A percentile compares a stretch with the other conserved stretches of the same genome.
These are phyloP conservation scores for Lithophane leautieri DNA, from an alignment of 2,888 invertebrate species.

Conservation along the genomic window DNA sequence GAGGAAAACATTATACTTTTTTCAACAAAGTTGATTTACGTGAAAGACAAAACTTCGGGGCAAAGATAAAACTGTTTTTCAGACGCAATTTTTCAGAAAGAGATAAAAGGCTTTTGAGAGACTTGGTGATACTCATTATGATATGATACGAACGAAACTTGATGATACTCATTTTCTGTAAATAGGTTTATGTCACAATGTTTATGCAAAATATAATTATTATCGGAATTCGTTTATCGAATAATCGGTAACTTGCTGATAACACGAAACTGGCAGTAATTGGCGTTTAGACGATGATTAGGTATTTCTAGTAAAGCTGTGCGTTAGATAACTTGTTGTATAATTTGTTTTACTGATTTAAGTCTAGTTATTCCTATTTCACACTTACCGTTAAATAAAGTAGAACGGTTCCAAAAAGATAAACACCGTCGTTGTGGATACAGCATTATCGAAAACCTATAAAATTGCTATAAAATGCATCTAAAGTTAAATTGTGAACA, in stretches of 20 bases:
- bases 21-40: too few relatives aligned
- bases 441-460: conserved; percentile 25
- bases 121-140: too few relatives aligned
- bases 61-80: too few relatives aligned
- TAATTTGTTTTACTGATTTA: background rate
- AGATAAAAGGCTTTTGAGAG: too few relatives aligned
- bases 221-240: background rate
- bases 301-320: too few relatives aligned
- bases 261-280: background rate
- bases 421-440: background rate
- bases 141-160: background rate
- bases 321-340: background rate
- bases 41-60: too few relatives aligned
- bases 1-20: too few relatives aligned
- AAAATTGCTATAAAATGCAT: background rate
- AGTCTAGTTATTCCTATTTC: background rate
- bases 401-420: background rate
- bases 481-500: background rate
- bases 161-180: background rate
- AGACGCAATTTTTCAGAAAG: too few relatives aligned
- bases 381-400: background rate
- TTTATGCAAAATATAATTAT: background rate
- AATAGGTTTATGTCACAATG: conserved; percentile 14
- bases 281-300: background rate
- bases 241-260: background rate